Conservation (phyloP, 2,113 vertebrate genomes). For the Lepus europaeus region DNA sequence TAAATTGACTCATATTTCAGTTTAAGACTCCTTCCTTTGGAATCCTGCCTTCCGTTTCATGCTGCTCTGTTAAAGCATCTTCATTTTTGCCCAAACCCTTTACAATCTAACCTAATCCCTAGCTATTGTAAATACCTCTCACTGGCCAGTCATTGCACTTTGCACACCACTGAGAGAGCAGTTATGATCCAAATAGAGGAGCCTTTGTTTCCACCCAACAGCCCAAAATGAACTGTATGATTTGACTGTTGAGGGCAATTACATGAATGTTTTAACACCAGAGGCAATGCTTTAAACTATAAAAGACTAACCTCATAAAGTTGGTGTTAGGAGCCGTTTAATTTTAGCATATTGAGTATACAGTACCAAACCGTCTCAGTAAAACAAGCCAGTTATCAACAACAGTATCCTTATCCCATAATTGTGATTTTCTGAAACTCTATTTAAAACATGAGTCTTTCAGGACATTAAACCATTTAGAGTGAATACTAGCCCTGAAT, state of each 20-base stretch:
- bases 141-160: neutral
- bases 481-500: neutral
- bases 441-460: slow-evolving; percentile 12
- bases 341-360: slow-evolving; percentile 1
- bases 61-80: slow-evolving; percentile 27
- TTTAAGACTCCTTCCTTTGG: neutral
- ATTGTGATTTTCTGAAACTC: neutral
- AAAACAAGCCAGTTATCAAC: slow-evolving; percentile 28
- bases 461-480: neutral
- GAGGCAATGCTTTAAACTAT: slow-evolving; percentile 39
- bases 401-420: neutral
- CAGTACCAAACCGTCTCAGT: neutral
- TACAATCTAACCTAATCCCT: slow-evolving; percentile 41
- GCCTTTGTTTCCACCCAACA: slow-evolving; percentile 35
- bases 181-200: slow-evolving; percentile 31
- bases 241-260: slow-evolving; percentile 54
- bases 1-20: neutral
- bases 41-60: neutral
- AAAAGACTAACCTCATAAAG: slow-evolving; percentile 3
- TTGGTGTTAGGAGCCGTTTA: slow-evolving; percentile 4
- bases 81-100: neutral
- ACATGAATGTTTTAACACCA: slow-evolving; percentile 10
- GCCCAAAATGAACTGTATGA: slow-evolving; percentile 21
- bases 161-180: neutral
- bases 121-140: slow-evolving; percentile 37